Evolutionary conservation across 2,797 vertebrate genomes (phyloP).

Genomic region (Gadopsis bispinosus): DNA sequence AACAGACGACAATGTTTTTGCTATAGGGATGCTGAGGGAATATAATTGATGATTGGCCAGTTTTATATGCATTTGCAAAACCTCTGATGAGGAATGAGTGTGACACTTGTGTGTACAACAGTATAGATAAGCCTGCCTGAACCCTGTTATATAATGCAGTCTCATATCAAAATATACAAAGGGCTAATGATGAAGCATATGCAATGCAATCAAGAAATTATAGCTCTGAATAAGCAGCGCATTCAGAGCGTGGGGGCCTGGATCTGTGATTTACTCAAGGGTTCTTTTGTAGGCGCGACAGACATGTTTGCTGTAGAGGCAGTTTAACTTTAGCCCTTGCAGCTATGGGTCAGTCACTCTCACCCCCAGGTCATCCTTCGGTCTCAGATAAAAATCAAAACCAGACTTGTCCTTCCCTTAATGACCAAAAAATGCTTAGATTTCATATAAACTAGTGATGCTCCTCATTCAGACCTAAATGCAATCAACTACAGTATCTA

Average conservation of each 20-base stretch:
- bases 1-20: constrained; percentile 33
- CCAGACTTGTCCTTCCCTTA: constrained; percentile 35
- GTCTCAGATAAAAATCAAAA: constrained; percentile 47
- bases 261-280: constrained; percentile 35
- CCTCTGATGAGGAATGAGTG: neutral
- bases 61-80: constrained; percentile 24
- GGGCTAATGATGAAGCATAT: constrained; percentile 25
- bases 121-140: neutral
- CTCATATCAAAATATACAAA: constrained; percentile 33
- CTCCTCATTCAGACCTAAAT: constrained; percentile 41
- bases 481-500: constrained; percentile 41
- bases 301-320: constrained; percentile 51
- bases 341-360: constrained; percentile 51
- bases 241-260: neutral
- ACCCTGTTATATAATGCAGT: neutral
- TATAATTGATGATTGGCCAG: constrained; percentile 23
- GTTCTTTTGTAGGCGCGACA: constrained; percentile 25
- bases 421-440: neutral
- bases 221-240: constrained; percentile 35
- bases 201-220: constrained; percentile 34
- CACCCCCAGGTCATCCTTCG: constrained; percentile 37
- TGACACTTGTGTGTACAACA: constrained; percentile 15
- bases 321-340: constrained; percentile 56
- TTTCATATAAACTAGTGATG: neutral
- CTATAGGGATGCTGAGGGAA: constrained; percentile 25